A percentile compares a stretch with the other conserved stretches of the same genome.
Conservation (phyloP, 2,888 invertebrate genomes). For the Choristoneura rosaceana region DNA sequence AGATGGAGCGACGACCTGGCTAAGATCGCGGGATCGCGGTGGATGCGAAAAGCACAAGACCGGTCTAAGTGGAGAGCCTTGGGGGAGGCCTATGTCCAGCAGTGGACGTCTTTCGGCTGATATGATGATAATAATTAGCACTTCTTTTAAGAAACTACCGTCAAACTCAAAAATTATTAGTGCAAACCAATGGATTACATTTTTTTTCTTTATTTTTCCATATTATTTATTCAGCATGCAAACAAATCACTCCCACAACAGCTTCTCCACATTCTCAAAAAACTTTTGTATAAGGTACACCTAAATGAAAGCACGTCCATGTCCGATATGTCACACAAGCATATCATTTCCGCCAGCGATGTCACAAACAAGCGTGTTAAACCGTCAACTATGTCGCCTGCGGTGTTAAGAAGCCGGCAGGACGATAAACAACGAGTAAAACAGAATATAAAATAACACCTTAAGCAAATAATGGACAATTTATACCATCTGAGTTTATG, state of each 20-base stretch:
- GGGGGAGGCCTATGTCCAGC: too few species aligned
- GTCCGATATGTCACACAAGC: slow-evolving; percentile 47
- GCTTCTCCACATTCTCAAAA: background rate
- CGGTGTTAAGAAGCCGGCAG: slow-evolving; percentile 59
- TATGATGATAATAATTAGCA: too few species aligned
- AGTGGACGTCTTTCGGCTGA: too few species aligned
- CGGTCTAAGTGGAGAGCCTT: too few species aligned
- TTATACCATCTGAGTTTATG: slow-evolving; percentile 44
- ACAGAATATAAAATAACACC: slow-evolving; percentile 54
- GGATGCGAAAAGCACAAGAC: too few species aligned
- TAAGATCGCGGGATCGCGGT: too few species aligned
- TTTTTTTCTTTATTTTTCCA: too few species aligned
- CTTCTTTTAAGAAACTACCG: too few species aligned
- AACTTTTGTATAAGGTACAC: background rate
- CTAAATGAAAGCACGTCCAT: background rate
- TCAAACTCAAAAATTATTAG: too few species aligned
- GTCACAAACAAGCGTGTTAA: slow-evolving; percentile 68
- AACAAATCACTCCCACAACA: background rate
- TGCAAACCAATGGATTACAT: too few species aligned
- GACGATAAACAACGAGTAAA: slow-evolving; percentile 51
- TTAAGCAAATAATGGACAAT: slow-evolving; percentile 51
- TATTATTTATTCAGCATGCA: background rate
- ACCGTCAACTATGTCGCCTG: slow-evolving; percentile 53
- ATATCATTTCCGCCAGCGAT: slow-evolving; percentile 58
- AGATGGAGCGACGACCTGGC: too few species aligned